Evolutionary conservation across 2,888 invertebrate genomes (phyloP).

Genomic region (Holacanthella duospinosa): DNA sequence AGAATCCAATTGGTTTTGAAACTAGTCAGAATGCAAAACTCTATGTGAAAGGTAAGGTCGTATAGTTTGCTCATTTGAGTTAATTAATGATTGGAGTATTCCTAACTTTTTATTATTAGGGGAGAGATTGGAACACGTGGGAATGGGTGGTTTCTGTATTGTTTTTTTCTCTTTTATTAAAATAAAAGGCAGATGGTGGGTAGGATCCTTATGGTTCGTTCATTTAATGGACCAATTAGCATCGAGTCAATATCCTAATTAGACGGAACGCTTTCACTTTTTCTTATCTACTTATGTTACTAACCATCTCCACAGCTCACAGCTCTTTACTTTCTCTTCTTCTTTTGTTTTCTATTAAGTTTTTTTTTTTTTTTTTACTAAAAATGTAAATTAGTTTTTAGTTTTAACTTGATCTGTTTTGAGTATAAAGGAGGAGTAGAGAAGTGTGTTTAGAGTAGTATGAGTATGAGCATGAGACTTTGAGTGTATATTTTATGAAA

Average conservation of each 20-base stretch:
- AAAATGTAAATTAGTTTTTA: not conserved
- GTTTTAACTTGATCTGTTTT: not conserved
- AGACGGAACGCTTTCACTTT: not conserved
- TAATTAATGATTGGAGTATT: not conserved
- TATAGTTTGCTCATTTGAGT: not conserved
- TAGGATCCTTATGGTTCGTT: not conserved
- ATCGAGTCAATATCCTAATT: conserved; percentile 5
- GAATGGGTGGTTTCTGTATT: not conserved
- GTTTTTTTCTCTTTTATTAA: not conserved
- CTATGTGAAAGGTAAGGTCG: conserved; percentile 80
- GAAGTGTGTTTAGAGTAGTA: not conserved
- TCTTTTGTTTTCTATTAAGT: not conserved
- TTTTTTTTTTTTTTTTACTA: not conserved
- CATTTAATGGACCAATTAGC: conserved; percentile 1
- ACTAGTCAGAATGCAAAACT: conserved; percentile 73
- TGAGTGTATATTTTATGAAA: no score
- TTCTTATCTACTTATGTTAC: not conserved
- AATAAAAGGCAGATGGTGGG: no score
- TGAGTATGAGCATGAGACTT: no score
- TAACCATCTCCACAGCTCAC: not conserved
- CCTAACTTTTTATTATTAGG: not conserved
- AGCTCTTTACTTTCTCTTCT: no score
- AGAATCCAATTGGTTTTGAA: conserved; percentile 83
- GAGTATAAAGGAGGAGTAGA: not conserved
- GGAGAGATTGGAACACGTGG: not conserved